These are phyloP conservation scores for Verasper variegatus DNA, from an alignment of 2,113 vertebrate species.

Conservation along the genomic window DNA sequence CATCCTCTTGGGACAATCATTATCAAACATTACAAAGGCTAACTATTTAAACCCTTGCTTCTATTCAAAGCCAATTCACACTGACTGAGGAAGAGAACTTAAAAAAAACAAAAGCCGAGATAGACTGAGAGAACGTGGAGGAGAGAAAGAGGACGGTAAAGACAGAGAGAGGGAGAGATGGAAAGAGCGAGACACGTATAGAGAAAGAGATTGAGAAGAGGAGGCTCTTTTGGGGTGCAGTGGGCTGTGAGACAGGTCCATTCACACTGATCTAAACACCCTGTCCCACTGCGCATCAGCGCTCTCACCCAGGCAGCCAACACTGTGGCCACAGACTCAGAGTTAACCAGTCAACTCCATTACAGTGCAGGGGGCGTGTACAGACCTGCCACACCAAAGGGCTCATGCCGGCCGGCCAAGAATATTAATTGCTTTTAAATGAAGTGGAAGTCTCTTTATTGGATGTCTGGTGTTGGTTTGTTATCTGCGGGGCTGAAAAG, in stretches of 20 bases:
- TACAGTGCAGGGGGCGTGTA: slow-evolving; percentile 83
- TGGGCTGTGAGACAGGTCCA: slow-evolving; percentile 83
- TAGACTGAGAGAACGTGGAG: slow-evolving; percentile 56
- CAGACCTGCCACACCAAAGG: slow-evolving; percentile 86
- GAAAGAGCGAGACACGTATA: slow-evolving; percentile 56
- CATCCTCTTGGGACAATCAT: slow-evolving; percentile 71
- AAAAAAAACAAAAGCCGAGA: slow-evolving; percentile 63
- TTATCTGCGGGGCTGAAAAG: slow-evolving; percentile 81
- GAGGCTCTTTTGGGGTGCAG: slow-evolving; percentile 81
- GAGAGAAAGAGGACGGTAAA: slow-evolving; percentile 61
- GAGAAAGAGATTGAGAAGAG: slow-evolving; percentile 63
- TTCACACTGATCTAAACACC: slow-evolving; percentile 79
- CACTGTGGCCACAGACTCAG: slow-evolving; percentile 77
- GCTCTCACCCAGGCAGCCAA: slow-evolving; percentile 82
- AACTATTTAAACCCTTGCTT: slow-evolving; percentile 80
- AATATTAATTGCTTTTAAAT: slow-evolving; percentile 90
- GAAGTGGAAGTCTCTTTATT: slow-evolving; percentile 88
- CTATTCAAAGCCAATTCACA: slow-evolving; percentile 65
- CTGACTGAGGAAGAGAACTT: slow-evolving; percentile 50
- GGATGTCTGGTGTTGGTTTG: slow-evolving; percentile 88
- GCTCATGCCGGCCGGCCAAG: slow-evolving; percentile 78
- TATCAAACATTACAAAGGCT: slow-evolving; percentile 72
- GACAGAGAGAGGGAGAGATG: slow-evolving; percentile 52
- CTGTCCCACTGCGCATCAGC: slow-evolving; percentile 82
- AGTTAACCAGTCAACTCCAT: slow-evolving; percentile 87